Evolutionary conservation across 2,888 invertebrate species (phyloP).

Genomic region (Drosophila merina): DNA sequence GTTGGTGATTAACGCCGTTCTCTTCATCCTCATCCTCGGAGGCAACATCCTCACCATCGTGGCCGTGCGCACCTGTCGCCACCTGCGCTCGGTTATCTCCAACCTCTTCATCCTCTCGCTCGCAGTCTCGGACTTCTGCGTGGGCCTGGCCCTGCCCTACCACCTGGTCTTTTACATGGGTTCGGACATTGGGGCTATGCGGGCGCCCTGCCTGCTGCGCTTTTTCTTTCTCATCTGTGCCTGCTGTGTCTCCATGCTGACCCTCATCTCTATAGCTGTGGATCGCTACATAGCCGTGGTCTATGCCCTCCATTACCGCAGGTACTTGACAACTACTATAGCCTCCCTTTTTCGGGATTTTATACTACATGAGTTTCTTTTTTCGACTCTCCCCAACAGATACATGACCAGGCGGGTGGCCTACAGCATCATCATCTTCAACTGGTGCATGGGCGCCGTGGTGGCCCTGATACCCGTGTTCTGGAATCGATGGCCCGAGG

Average conservation of each 20-base stretch:
- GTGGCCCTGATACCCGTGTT: conserved; percentile 89
- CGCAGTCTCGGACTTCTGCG: conserved; percentile 91
- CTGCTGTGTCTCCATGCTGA: conserved; percentile 91
- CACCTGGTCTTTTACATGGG: conserved; percentile 90
- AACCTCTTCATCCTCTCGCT: conserved; percentile 92
- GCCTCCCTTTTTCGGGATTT: neutral
- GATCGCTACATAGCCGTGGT: conserved; percentile 92
- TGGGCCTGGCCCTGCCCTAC: conserved; percentile 91
- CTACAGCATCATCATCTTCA: conserved; percentile 86
- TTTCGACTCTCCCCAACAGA: conserved; percentile 10
- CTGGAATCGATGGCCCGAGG: conserved; percentile 90
- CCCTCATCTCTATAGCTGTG: conserved; percentile 90
- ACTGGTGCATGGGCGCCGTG: conserved; percentile 88
- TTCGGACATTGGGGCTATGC: conserved; percentile 86
- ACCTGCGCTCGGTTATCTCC: conserved; percentile 88
- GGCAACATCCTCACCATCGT: conserved; percentile 91
- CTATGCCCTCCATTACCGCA: conserved; percentile 90
- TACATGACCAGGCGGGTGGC: conserved; percentile 90
- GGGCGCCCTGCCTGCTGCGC: conserved; percentile 88
- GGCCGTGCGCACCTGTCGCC: conserved; percentile 89
- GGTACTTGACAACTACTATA: conserved; percentile 79
- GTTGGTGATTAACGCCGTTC: conserved; percentile 87
- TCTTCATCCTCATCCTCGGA: conserved; percentile 88
- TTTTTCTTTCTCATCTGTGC: conserved; percentile 91
- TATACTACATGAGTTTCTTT: neutral